Conservation (phyloP, 2,113 vertebrate species). For the Dasyornis broadbenti region DNA sequence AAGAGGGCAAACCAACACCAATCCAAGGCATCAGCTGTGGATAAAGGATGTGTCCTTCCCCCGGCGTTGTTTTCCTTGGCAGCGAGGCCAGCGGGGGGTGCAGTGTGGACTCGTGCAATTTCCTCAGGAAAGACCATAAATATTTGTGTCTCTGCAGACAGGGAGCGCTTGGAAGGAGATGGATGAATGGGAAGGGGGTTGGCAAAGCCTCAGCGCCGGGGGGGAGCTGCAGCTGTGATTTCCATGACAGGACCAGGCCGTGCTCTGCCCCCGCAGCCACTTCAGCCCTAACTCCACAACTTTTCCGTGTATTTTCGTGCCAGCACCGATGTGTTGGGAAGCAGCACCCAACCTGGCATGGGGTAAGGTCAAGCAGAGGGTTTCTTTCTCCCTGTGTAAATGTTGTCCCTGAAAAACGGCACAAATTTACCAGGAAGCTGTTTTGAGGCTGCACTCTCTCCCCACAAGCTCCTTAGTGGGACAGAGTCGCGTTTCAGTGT, state of each 20-base stretch:
- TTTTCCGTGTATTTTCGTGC: fast-evolving
- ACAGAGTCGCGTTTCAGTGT: fast-evolving
- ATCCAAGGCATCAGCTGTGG: neutral
- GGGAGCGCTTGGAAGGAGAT: neutral
- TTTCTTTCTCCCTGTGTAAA: fast-evolving
- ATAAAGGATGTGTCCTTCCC: neutral
- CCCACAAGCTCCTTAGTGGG: fast-evolving
- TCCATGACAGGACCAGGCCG: fast-evolving
- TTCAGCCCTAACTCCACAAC: neutral
- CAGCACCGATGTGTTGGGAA: fast-evolving
- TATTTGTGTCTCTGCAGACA: neutral
- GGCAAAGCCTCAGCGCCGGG: neutral
- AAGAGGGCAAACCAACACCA: neutral
- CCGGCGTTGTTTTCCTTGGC: neutral
- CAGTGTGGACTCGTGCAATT: neutral
- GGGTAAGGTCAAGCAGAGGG: neutral
- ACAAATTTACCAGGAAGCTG: neutral
- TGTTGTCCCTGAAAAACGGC: neutral
- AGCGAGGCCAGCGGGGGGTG: neutral
- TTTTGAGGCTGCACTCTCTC: neutral
- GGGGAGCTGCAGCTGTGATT: neutral
- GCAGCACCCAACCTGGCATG: fast-evolving
- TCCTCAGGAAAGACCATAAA: neutral
- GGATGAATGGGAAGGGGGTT: neutral
- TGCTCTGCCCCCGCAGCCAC: neutral